phyloP scores from a whole-genome alignment of 2,888 invertebrate genomes.

The Pseudoips prasinana region DNA sequence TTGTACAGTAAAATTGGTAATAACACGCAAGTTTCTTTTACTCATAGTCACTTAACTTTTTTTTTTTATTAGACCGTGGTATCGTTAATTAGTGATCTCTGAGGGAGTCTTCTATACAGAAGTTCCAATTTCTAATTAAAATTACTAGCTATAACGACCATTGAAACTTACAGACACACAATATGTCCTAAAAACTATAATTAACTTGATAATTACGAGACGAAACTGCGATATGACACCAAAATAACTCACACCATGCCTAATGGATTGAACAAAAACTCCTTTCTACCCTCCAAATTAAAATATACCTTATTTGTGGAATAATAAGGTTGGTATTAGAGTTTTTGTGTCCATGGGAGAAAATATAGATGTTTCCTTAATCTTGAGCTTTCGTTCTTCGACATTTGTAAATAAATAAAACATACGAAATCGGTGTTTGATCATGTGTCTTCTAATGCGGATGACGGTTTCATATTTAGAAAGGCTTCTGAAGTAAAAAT shows the following conservation, averaged over 20 bases:
- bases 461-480: conserved; percentile 13
- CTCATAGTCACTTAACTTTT: no score
- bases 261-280: conserved; percentile 45
- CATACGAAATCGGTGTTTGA: conserved; percentile 26
- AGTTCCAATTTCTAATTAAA: no score
- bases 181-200: conserved; percentile 26
- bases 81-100: no score
- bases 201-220: conserved; percentile 37
- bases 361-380: conserved; percentile 30
- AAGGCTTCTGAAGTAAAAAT: no score
- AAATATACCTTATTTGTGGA: background rate
- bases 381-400: conserved; percentile 15
- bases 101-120: no score
- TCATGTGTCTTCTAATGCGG: conserved; percentile 24
- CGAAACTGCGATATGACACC: conserved; percentile 43
- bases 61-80: no score
- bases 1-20: no score
- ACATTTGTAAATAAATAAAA: conserved; percentile 33
- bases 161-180: conserved; percentile 3
- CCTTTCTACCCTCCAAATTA: conserved; percentile 1
- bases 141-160: background rate
- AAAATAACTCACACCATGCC: conserved; percentile 45
- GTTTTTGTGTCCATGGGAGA: conserved; percentile 13
- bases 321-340: conserved; percentile 5
- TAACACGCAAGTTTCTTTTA: no score